Percentiles rank a stretch among this genome's conserved stretches.
These are phyloP conservation scores for Agriotes lineatus DNA, from an alignment of 2,888 invertebrate species.

Conservation along the genomic window DNA sequence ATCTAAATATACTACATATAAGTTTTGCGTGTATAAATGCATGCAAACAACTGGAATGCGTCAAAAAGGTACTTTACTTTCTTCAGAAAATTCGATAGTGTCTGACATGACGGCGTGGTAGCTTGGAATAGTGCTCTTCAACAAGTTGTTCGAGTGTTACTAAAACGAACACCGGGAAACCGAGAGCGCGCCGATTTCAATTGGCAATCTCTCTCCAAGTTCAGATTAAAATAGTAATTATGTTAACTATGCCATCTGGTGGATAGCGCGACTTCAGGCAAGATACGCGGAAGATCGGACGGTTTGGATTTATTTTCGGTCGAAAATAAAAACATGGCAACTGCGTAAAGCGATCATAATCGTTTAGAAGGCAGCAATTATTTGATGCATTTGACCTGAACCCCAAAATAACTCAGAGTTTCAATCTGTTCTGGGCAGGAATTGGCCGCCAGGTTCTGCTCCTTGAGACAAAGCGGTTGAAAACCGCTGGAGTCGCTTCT, in stretches of 20 bases:
- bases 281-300: slow-evolving; percentile 12
- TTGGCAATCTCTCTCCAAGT: slow-evolving; percentile 33
- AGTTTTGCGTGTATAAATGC: slow-evolving; percentile 1
- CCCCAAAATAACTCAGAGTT: too few species aligned
- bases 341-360: too few species aligned
- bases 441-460: too few species aligned
- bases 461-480: too few species aligned
- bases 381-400: too few species aligned
- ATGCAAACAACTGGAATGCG: slow-evolving; percentile 13
- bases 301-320: slow-evolving; percentile 1
- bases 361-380: too few species aligned
- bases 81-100: slow-evolving; percentile 9
- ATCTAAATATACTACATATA: slow-evolving; percentile 10
- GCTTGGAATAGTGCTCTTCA: slow-evolving; percentile 11
- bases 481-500: too few species aligned
- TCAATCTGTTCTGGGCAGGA: too few species aligned
- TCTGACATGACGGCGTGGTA: slow-evolving; percentile 18
- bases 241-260: slow-evolving; percentile 37
- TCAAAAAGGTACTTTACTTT: slow-evolving; percentile 31
- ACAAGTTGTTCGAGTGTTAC: slow-evolving; percentile 26
- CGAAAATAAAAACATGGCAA: background rate
- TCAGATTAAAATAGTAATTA: slow-evolving; percentile 41
- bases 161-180: slow-evolving; percentile 28
- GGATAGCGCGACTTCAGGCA: slow-evolving; percentile 8
- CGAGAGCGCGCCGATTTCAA: slow-evolving; percentile 19